phyloP scores from a whole-genome alignment of 1,140 invertebrate species.

The Sinella curviseta region DNA sequence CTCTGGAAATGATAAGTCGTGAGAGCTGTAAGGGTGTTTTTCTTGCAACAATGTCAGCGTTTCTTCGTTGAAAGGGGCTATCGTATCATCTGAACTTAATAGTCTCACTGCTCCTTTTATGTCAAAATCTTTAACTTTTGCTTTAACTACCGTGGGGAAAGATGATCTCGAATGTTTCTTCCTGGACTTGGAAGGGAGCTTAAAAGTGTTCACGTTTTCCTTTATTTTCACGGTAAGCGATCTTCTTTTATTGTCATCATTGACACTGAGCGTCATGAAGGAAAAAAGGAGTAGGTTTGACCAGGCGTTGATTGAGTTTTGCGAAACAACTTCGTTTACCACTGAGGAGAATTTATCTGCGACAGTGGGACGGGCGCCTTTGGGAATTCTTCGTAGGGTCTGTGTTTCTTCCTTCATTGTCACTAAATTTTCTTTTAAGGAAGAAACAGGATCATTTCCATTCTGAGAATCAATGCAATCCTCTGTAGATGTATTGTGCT shows the following conservation, averaged over 20 bases:
- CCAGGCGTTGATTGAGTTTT: neutral
- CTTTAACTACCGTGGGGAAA: neutral
- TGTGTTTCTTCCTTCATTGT: neutral
- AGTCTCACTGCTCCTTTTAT: neutral
- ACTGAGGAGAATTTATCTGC: neutral
- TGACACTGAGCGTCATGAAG: neutral
- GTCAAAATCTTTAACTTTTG: neutral
- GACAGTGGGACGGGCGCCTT: neutral
- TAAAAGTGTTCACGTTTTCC: neutral
- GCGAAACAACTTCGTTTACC: neutral
- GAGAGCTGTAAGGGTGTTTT: neutral
- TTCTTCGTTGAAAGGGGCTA: neutral
- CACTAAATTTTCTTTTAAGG: neutral
- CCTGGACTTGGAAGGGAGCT: neutral
- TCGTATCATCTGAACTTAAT: neutral
- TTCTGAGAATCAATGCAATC: no score
- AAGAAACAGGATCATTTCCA: no score
- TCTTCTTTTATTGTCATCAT: neutral
- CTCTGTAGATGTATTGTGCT: no score
- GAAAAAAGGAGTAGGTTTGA: neutral
- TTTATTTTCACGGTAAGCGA: neutral
- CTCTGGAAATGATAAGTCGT: neutral
- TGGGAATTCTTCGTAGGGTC: neutral
- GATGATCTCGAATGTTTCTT: neutral
- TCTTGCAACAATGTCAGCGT: neutral